These are phyloP conservation scores for Morpho achilles DNA, from an alignment of 2,888 invertebrate species.

Conservation along the genomic window DNA sequence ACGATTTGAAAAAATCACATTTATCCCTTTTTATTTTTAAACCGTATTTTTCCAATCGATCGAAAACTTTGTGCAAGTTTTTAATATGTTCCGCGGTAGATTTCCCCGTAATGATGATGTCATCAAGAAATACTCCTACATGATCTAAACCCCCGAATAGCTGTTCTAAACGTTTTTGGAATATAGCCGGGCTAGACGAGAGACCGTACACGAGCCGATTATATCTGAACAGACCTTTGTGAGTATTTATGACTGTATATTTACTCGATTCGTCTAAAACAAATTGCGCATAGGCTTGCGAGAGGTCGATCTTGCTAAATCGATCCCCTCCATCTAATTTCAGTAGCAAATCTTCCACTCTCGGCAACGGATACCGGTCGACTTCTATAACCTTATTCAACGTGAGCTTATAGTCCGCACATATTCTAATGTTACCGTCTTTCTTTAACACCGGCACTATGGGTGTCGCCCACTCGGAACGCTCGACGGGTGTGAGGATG, in stretches of 20 bases:
- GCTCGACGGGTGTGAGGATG: too few relatives aligned
- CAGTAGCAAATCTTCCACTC: too few relatives aligned
- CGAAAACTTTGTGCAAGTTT: constrained; percentile 18
- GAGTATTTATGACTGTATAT: neutral
- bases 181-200: constrained; percentile 31
- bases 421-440: too few relatives aligned
- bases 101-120: constrained; percentile 17
- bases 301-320: too few relatives aligned
- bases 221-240: neutral
- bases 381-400: too few relatives aligned
- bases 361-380: too few relatives aligned
- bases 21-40: constrained; percentile 10
- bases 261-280: neutral
- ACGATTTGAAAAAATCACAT: neutral
- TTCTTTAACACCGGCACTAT: too few relatives aligned
- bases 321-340: too few relatives aligned
- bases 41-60: constrained; percentile 8
- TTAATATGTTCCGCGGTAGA: constrained; percentile 7
- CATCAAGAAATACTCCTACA: constrained; percentile 22
- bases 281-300: too few relatives aligned
- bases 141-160: constrained; percentile 28
- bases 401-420: too few relatives aligned
- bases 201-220: constrained; percentile 9
- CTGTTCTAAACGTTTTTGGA: constrained; percentile 38
- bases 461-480: too few relatives aligned